Base-by-base conservation (phyloP, 2,113 vertebrate species). In the Podocnemis expansa region DNA sequence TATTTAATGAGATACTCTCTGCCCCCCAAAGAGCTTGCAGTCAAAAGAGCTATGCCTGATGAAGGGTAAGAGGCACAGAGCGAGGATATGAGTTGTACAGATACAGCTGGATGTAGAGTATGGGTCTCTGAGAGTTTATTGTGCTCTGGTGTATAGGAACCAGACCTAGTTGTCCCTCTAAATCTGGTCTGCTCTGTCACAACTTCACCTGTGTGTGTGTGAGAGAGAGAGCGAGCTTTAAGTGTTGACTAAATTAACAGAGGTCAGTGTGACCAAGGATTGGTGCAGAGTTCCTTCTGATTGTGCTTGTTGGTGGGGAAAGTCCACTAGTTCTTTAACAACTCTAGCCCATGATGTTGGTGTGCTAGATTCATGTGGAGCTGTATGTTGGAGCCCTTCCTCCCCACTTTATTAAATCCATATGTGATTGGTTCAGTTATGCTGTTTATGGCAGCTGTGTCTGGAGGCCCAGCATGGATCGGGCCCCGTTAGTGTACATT, bases 191-290 rank as follows among this genome's bases (percentile, higher is more conserved):
- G 76, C 89, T n/a, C 25, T 1, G 5, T 89, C 86, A 79, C 91
- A 41, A 19, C 91, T 85, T n/a, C 92, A 10, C 58, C 78, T 38
- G 54, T 80, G 17, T 55, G 1, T 9, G 24, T 38, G 34, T 70
- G 63, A 11, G 2, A 8, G 1, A 3, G 2, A 2, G 27, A 14
- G 1, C 2, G 19, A 24, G 22, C 49, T 85, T 49, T 34, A 0
- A 51, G 43, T 25, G 1, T 25, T 27, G 6, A 82, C 31, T 24
- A 0, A 1, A 1, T 45, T 55, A 14, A n/a, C 7, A 6, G 17
- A 3, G 2, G 22, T 5, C 2, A 60, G 5, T 3, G 63, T 7
- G 2, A 0, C 34, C 17, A 19, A 34, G 8, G 58, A n/a, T 38
- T 38, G 19, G 60, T 67, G 31, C 8, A 9, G 60, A n/a, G 16